These are phyloP conservation scores for Macaria notata DNA, from an alignment of 2,888 invertebrate genomes.

Conservation along the genomic window DNA sequence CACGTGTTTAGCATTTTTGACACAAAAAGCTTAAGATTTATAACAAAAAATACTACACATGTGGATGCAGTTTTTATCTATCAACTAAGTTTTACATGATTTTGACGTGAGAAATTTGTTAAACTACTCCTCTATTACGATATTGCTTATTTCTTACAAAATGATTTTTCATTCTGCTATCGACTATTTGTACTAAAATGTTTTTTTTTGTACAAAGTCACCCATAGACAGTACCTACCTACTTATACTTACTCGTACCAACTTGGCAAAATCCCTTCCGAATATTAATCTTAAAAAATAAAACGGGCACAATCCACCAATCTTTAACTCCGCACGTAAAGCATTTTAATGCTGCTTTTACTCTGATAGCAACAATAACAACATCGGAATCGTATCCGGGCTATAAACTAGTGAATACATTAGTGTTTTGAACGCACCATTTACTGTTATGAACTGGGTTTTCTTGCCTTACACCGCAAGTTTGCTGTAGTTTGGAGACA, in stretches of 20 bases:
- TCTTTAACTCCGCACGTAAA: constrained; percentile 6
- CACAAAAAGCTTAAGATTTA: constrained; percentile 28
- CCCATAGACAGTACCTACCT: no score
- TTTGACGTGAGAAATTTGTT: no score
- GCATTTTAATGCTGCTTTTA: constrained; percentile 14
- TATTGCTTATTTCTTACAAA: no score
- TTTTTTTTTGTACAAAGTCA: no score
- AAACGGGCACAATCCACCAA: not conserved
- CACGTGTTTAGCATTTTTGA: constrained; percentile 45
- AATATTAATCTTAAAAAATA: no score
- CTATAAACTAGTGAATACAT: constrained; percentile 64
- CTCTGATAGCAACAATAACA: constrained; percentile 39
- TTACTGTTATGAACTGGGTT: constrained; percentile 60
- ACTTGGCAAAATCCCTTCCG: no score
- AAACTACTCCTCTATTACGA: not conserved
- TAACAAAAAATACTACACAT: constrained; percentile 35
- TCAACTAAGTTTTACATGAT: not conserved
- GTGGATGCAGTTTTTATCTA: constrained; percentile 30
- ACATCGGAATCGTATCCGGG: constrained; percentile 50
- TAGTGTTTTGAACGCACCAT: constrained; percentile 62
- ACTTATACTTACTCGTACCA: no score
- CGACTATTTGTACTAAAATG: no score
- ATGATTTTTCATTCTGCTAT: no score
- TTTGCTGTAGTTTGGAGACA: not conserved
- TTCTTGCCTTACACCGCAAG: constrained; percentile 46